Conservation (phyloP, 2,797 vertebrate genomes). For the Rhyacichthys aspro region DNA sequence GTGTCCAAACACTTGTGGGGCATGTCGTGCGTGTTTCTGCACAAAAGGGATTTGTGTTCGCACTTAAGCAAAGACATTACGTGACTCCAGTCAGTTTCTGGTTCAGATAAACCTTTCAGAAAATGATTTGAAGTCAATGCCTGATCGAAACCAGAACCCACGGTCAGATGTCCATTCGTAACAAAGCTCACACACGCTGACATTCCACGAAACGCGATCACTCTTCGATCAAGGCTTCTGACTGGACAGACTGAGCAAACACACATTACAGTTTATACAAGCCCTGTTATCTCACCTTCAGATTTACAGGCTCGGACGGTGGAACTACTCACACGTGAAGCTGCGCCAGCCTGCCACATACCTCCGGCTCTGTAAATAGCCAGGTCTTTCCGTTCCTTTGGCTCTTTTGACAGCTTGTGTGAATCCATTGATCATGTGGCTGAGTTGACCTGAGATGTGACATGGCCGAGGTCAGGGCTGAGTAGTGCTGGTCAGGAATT, state of each 20-base stretch:
- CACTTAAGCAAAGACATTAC: not conserved
- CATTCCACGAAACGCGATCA: conserved; percentile 61
- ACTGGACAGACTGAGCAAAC: conserved; percentile 60
- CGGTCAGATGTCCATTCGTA: not conserved
- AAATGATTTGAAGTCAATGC: not conserved
- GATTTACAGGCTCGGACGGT: conserved; percentile 38
- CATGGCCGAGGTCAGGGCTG: conserved; percentile 32
- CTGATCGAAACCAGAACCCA: not conserved
- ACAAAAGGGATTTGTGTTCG: conserved; percentile 18
- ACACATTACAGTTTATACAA: conserved; percentile 54
- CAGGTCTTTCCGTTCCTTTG: conserved; percentile 42
- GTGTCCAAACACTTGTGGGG: conserved; percentile 13
- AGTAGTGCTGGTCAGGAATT: conserved; percentile 6
- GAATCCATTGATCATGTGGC: conserved; percentile 54
- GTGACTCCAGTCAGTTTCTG: too few relatives aligned
- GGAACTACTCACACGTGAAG: conserved; percentile 23
- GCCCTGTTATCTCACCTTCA: conserved; percentile 54
- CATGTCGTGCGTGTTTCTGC: conserved; percentile 15
- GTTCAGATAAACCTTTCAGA: not conserved
- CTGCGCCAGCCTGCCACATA: conserved; percentile 38
- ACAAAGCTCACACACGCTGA: conserved; percentile 46
- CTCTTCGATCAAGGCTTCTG: conserved; percentile 22
- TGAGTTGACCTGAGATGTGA: conserved; percentile 40
- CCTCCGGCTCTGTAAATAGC: conserved; percentile 56
- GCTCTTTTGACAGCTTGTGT: conserved; percentile 42